phyloP scores from a whole-genome alignment of 2,797 vertebrate genomes.

The Sebastes vulpes region DNA sequence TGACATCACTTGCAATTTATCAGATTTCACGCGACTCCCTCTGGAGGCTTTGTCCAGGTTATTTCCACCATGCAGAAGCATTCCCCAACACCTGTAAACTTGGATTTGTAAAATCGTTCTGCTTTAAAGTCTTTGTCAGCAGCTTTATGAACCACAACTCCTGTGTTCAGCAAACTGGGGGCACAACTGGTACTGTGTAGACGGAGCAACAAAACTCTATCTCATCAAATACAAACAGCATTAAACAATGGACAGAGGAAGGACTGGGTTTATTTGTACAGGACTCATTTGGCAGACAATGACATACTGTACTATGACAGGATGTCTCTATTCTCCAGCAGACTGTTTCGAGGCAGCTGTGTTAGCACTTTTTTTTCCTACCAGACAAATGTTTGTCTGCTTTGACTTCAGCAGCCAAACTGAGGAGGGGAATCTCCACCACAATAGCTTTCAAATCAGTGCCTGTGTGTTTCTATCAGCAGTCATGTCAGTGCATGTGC shows the following conservation, averaged over 20 bases:
- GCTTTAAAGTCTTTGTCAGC: constrained; percentile 2
- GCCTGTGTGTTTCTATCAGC: constrained; percentile 23
- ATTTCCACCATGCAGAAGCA: neutral
- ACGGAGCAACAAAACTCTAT: constrained; percentile 10
- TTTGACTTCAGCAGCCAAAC: constrained; percentile 32
- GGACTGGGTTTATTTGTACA: constrained; percentile 37
- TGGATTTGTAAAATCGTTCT: neutral
- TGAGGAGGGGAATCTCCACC: constrained; percentile 38
- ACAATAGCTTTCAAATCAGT: constrained; percentile 42
- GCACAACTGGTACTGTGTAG: neutral
- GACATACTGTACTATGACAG: constrained; percentile 13
- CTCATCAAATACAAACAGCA: constrained; percentile 30
- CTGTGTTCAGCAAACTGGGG: neutral
- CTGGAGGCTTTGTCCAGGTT: neutral
- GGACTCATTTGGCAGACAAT: constrained; percentile 33
- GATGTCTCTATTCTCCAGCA: constrained; percentile 46
- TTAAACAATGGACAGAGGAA: constrained; percentile 30
- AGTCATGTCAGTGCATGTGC: constrained; percentile 10
- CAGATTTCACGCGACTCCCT: neutral
- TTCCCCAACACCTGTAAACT: neutral
- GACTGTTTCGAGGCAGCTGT: constrained; percentile 49
- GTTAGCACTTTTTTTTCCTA: constrained; percentile 22
- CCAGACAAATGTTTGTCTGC: constrained; percentile 65
- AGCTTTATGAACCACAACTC: constrained; percentile 5
- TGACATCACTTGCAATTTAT: neutral